These are phyloP conservation scores for Philhelius pedissequus DNA, from an alignment of 2,888 invertebrate genomes.

Conservation along the genomic window DNA sequence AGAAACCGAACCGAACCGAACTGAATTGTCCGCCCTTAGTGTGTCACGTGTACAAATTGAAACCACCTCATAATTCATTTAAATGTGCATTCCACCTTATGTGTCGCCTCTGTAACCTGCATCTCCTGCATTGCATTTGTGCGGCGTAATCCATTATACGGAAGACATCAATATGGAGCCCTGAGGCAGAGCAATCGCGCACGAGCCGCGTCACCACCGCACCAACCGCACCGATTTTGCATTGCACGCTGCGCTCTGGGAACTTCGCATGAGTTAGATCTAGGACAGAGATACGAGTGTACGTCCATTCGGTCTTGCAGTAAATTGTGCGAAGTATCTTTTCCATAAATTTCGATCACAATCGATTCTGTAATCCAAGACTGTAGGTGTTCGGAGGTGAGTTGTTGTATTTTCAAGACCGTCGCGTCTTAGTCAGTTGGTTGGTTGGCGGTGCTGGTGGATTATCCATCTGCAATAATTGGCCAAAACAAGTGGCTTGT, in stretches of 20 bases:
- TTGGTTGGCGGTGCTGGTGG: conserved; percentile 11
- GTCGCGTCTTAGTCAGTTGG: neutral
- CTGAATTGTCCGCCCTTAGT: conserved; percentile 18
- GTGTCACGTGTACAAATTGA: conserved; percentile 45
- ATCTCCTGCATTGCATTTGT: neutral
- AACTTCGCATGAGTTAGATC: conserved; percentile 44
- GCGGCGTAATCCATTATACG: conserved; percentile 13
- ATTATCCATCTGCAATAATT: conserved; percentile 48
- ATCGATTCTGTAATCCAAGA: conserved; percentile 49
- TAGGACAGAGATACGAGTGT: conserved; percentile 60
- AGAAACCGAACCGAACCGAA: neutral
- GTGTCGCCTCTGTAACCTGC: conserved; percentile 13
- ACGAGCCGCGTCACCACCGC: conserved; percentile 19
- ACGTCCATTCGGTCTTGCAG: neutral
- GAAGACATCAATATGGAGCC: conserved; percentile 27
- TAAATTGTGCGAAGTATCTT: conserved; percentile 52
- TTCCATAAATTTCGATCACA: conserved; percentile 59
- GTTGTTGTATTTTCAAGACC: neutral
- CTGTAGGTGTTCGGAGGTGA: conserved; percentile 33
- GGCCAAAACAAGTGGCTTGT: conserved; percentile 50
- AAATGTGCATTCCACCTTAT: conserved; percentile 21
- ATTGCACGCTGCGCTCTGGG: neutral
- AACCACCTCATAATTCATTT: conserved; percentile 48
- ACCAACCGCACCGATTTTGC: neutral
- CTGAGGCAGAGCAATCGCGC: conserved; percentile 19